Conservation (phyloP, 2,888 invertebrate genomes). For the Romanomermis culicivorax region DNA sequence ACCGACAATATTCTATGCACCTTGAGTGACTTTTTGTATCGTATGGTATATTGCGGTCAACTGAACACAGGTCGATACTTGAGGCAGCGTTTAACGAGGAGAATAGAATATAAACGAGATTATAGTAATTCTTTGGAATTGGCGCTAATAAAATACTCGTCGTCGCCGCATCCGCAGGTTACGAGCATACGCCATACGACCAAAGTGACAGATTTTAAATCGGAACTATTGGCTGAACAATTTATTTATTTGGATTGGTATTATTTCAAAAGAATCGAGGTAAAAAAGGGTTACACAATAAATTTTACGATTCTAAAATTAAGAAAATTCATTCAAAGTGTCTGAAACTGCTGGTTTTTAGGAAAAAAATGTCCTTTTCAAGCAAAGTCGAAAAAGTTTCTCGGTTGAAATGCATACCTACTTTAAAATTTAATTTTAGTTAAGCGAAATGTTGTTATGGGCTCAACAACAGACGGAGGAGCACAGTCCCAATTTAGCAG, state of each 20-base stretch:
- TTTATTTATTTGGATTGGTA: constrained; percentile 90
- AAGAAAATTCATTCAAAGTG: too few relatives aligned
- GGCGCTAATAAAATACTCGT: background rate
- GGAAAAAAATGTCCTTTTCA: too few relatives aligned
- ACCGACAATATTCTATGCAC: constrained; percentile 54
- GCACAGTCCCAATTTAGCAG: constrained; percentile 77
- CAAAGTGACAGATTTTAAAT: constrained; percentile 55
- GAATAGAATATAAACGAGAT: background rate
- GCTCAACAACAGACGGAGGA: constrained; percentile 92
- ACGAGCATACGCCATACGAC: too few relatives aligned
- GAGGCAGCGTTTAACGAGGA: constrained; percentile 40
- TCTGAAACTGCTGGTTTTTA: too few relatives aligned
- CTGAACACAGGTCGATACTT: constrained; percentile 61
- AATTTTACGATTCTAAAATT: too few relatives aligned
- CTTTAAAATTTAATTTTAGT: too few relatives aligned
- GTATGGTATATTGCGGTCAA: constrained; percentile 73
- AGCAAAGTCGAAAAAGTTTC: too few relatives aligned
- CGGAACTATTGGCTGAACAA: constrained; percentile 84
- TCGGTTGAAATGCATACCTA: too few relatives aligned
- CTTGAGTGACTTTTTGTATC: constrained; percentile 77
- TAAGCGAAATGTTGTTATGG: constrained; percentile 91
- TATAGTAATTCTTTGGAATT: background rate
- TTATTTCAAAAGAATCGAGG: constrained; percentile 76
- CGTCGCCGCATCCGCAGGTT: too few relatives aligned
- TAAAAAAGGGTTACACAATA: too few relatives aligned